phyloP scores from a whole-genome alignment of 2,888 invertebrate species.

The Tiliacea citrago region DNA sequence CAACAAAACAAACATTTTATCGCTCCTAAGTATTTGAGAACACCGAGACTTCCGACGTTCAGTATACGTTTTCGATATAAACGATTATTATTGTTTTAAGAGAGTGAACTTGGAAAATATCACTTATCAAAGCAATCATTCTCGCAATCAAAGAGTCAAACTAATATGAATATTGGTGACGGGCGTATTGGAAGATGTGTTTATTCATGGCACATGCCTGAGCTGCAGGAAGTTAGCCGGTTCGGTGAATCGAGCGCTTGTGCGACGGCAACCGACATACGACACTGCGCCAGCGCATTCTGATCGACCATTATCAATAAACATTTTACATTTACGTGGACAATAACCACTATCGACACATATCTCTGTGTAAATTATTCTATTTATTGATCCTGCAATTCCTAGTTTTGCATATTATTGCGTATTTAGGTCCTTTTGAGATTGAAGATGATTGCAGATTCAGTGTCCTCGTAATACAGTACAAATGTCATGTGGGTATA shows the following conservation, averaged over 20 bases:
- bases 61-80: constrained; percentile 32
- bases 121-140: constrained; percentile 37
- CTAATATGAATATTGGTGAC: constrained; percentile 61
- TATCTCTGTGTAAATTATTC: constrained; percentile 62
- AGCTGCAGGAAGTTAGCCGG: constrained; percentile 84
- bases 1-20: constrained; percentile 79
- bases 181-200: constrained; percentile 76
- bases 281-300: constrained; percentile 79
- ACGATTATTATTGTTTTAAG: constrained; percentile 37
- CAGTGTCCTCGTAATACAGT: constrained; percentile 79
- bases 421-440: constrained; percentile 68
- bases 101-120: constrained; percentile 39
- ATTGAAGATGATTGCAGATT: constrained; percentile 73
- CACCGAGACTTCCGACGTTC: constrained; percentile 68
- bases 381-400: constrained; percentile 64
- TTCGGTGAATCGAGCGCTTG: constrained; percentile 82
- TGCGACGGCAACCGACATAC: constrained; percentile 77
- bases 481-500: constrained; percentile 82
- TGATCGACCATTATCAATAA: constrained; percentile 77
- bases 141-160: constrained; percentile 41
- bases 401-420: constrained; percentile 66
- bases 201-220: constrained; percentile 84
- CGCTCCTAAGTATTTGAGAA: constrained; percentile 75
- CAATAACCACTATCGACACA: constrained; percentile 56
- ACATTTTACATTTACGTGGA: constrained; percentile 65